Percentiles rank a stretch among this genome's conserved stretches.
Evolutionary conservation across 1,140 invertebrate species (phyloP).

Genomic region (Neelides sp.): DNA sequence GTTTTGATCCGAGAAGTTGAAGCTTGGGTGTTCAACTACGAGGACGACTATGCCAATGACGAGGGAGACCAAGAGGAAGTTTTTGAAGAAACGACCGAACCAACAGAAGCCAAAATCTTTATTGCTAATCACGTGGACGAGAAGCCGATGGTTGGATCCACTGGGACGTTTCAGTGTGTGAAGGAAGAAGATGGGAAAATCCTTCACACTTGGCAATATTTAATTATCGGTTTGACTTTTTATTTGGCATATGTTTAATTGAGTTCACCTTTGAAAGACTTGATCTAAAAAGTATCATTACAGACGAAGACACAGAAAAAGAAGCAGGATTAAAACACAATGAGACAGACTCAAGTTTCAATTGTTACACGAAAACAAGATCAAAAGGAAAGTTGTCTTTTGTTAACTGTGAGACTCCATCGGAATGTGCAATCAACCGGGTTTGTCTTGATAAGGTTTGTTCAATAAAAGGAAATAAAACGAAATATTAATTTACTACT

Average conservation of each 20-base stretch:
- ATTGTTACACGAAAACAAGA: conserved; percentile 13
- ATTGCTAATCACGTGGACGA: conserved; percentile 22
- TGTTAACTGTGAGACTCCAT: conserved; percentile 16
- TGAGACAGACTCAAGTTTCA: conserved; percentile 15
- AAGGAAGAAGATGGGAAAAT: conserved; percentile 13
- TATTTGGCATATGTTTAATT: not conserved
- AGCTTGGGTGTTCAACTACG: not conserved
- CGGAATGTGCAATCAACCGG: conserved; percentile 19
- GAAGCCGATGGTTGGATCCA: conserved; percentile 4
- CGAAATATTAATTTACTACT: not conserved
- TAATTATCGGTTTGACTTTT: conserved; percentile 13
- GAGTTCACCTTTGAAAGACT: not conserved
- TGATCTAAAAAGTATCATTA: not conserved
- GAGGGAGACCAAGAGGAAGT: conserved; percentile 6
- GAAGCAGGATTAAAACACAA: conserved; percentile 20
- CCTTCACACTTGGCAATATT: conserved; percentile 21
- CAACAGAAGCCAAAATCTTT: conserved; percentile 11
- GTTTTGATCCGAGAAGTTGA: conserved; percentile 12
- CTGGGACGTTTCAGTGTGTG: conserved; percentile 20
- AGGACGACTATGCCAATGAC: conserved; percentile 4
- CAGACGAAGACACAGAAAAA: conserved; percentile 11
- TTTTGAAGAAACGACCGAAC: conserved; percentile 16
- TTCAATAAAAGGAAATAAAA: not conserved
- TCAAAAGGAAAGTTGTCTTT: conserved; percentile 9
- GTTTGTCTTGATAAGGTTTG: conserved; percentile 20